Evolutionary conservation across 2,113 vertebrate species (phyloP), one percentile per base, ranked within the genome.

Genomic region (Tragelaphus scriptus): DNA sequence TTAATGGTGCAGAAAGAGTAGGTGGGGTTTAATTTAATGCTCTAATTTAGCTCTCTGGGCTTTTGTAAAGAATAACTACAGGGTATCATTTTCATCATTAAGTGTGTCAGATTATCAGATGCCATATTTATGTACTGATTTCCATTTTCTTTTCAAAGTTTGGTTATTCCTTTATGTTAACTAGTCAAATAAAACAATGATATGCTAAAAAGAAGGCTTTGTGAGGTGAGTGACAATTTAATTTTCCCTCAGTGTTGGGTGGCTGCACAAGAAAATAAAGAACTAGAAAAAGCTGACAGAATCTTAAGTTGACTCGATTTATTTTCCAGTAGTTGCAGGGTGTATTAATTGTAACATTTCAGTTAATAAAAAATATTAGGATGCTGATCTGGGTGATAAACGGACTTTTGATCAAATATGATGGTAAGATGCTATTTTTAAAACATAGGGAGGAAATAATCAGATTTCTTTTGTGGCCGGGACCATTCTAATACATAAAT

Each of bases 301-400:
- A 85, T 88, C 86, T 94, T 95, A 81, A 65, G 71, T 68, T 88
- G 94, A 94, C 47, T 86, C 84, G 56, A 96, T 95, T 98, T 94
- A 96, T 95, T 93, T 86, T 75, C 40, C 55, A 95, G 75, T 59
- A 93, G 71, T 93, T 92, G 44, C 49, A 90, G 85, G 32, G 36
- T 93, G 59, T 92, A 85, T 89, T 98, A 98, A 98, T 91, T 97
- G 93, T 59, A 94, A 96, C 87, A 94, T 92, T 97, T 97, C 68
- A 95, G 95, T 84, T 97, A 96, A 97, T 80, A 65, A 96, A 97
- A 97, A 98, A 97, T 97, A 98, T 91, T 97, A 88, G 89, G 94
- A 91, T 0, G n/a, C 32, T 88, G 55, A 93, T 86, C 59, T 88
- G 86, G 84, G 28, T 87, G 87, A 90, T 94, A 93, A 93, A 94